Evolutionary conservation across 2,888 invertebrate genomes (phyloP), one percentile per base, ranked within the genome.

Genomic region (Mimumesa dahlbomi): DNA sequence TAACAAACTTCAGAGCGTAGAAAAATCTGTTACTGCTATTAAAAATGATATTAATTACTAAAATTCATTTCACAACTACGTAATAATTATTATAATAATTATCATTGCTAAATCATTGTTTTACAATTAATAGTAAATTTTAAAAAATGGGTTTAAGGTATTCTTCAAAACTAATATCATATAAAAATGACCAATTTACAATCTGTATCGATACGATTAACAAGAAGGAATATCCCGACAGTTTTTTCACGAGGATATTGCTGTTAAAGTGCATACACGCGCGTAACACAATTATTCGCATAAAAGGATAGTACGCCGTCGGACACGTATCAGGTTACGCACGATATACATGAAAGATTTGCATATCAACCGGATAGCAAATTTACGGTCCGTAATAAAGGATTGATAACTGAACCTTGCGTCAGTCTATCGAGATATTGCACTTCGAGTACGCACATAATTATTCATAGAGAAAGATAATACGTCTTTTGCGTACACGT

Each of bases 371-470:
- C 22, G 11, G 25, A 29, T 25, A 13, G 22, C 14, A 67, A 48
- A 68, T 68, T 68, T 68, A 67, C 67, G 52, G 58, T 58, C 68
- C 42, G 6, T 25, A 7, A 14, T 22, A 40, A 9, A 4, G 48
- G 40, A 59, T 69, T 58, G 68, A 69, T 69, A 69, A 53, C 49
- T 40, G 21, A 29, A 42, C 14, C 29, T 29, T 29, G 9, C 29
- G 29, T 9, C 29, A 2, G 29, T 29, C 29, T 29, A 29, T 29
- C 29, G 29, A 29, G 29, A 29, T 29, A 29, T 9, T 29, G 29
- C 29, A 29, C 6, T 29, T 29, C 6, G 9, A 29, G 9, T 29
- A 9, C 29, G n/a, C 14, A 7, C 2, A 29, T 29, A 9, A 29
- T 29, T 9, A 9, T 29, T 29, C 29, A 9, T 29, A 29, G 7